These are phyloP conservation scores for Drosophila setifemur DNA, from an alignment of 1,140 invertebrate species.

Conservation along the genomic window DNA sequence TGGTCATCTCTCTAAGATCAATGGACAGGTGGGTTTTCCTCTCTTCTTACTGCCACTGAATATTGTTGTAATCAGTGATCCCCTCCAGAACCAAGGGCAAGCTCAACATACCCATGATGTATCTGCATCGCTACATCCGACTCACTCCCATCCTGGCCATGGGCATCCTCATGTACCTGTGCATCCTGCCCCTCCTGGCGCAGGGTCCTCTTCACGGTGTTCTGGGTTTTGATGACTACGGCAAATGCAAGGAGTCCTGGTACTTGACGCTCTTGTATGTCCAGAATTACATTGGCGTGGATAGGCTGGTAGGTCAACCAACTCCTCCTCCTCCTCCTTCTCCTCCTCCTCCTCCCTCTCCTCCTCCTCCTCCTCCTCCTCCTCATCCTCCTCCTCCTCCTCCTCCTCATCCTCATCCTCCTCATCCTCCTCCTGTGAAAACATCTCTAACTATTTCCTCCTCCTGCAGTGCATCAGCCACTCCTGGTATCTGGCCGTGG, in stretches of 20 bases:
- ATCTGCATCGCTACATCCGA: conserved; percentile 60
- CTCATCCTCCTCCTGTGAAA: neutral
- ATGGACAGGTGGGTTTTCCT: conserved; percentile 58
- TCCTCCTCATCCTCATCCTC: too few relatives aligned
- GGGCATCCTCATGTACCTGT: conserved; percentile 31
- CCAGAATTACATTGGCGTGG: conserved; percentile 43
- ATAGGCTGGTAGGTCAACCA: conserved; percentile 30
- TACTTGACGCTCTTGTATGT: conserved; percentile 51
- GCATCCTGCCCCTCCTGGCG: conserved; percentile 21
- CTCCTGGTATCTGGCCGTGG: conserved; percentile 93
- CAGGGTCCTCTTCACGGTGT: conserved; percentile 29
- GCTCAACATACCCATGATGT: conserved; percentile 62
- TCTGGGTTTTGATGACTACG: neutral
- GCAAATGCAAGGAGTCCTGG: conserved; percentile 50
- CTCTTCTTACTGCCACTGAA: neutral
- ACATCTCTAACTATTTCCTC: too few relatives aligned
- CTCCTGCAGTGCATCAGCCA: conserved; percentile 90
- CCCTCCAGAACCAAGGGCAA: conserved; percentile 46
- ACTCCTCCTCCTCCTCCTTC: too few relatives aligned
- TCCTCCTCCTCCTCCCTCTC: too few relatives aligned
- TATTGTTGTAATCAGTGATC: too few relatives aligned
- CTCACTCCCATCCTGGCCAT: conserved; percentile 52
- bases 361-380: too few relatives aligned
- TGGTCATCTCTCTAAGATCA: conserved; percentile 28
- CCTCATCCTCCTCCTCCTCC: too few relatives aligned